Evolutionary conservation across 2,797 vertebrate species (phyloP), one percentile per base, ranked within the genome.

Genomic region (Trichosurus vulpecula): DNA sequence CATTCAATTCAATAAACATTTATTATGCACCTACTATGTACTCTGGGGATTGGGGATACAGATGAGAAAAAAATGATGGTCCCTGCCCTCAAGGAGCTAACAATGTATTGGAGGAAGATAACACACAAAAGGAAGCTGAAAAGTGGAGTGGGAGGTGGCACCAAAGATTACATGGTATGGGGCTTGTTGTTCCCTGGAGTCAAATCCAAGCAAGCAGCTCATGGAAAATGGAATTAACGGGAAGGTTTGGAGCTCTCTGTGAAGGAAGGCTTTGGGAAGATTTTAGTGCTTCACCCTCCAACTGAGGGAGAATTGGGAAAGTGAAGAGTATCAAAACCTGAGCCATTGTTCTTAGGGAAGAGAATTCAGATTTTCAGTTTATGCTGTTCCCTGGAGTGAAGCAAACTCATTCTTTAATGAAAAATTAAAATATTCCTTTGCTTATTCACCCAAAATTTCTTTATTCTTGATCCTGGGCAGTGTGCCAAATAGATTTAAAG

Each of bases 401-500:
- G 16, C 61, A 5, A 74, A 74, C n/a, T 74, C 61, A 35, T 66
- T 66, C 31, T n/a, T 74, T 41, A 74, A 74, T 74, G 61, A 74
- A 41, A 74, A 74, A 74, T 41, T 19, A 93, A 47, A 41, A 16
- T 54, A 25, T 47, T 1, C 51, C 52, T 94, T 90, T 93, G 35
- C 14, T 90, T 94, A 61, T 89, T 41, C 35, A 91, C 14, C 31
- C 54, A 95, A 54, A 74, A 92, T 91, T 54, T 91, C 55, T 53
- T 0, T 52, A 0, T 52, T 57, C 35, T 66, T 66, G 61, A 41
- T n/a, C 52, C 54, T 52, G 0, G 66, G 14, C 35, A 19, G 52
- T 47, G 2, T 81, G 95, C 14, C 1, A 95, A 95, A 94, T 92
- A n/a, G 2, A 54, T 27, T 89, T 93, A 95, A 30, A 90, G 30